phyloP scores from a whole-genome alignment of 2,888 invertebrate genomes.

The Plemyria rubiginata region DNA sequence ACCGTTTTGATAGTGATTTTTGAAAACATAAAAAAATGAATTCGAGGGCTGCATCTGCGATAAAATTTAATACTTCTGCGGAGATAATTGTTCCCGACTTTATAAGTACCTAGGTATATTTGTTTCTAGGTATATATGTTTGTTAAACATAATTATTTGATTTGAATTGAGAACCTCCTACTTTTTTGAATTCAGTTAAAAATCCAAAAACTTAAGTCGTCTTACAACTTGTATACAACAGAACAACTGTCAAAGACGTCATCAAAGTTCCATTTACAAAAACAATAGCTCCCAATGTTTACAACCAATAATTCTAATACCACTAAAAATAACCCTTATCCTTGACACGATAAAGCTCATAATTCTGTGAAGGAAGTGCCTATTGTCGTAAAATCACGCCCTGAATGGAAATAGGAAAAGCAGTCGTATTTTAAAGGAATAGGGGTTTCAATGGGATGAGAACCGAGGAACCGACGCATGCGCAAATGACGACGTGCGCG shows the following conservation, averaged over 20 bases:
- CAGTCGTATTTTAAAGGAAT: background rate
- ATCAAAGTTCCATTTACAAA: constrained; percentile 45
- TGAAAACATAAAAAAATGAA: too few relatives aligned
- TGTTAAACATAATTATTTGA: too few relatives aligned
- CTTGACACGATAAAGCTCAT: background rate
- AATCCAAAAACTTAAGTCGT: constrained; percentile 1
- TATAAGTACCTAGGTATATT: too few relatives aligned
- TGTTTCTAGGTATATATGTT: too few relatives aligned
- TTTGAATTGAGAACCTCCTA: background rate
- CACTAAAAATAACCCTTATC: background rate
- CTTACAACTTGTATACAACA: too few relatives aligned
- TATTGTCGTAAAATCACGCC: background rate
- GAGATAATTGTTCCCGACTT: too few relatives aligned
- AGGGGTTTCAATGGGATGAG: constrained; percentile 6
- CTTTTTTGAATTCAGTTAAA: too few relatives aligned
- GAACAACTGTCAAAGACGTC: constrained; percentile 34
- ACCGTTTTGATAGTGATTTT: too few relatives aligned
- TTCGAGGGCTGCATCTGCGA: too few relatives aligned
- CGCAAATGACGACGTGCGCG: constrained; percentile 44
- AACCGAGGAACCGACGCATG: constrained; percentile 47
- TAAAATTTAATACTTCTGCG: too few relatives aligned
- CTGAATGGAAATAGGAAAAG: background rate
- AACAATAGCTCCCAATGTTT: constrained; percentile 40
- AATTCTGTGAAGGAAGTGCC: background rate
- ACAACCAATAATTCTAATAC: background rate